A percentile compares a stretch with the other conserved stretches of the same genome.
phyloP scores from a whole-genome alignment of 2,113 vertebrate genomes.

The Sakesphorus luctuosus region DNA sequence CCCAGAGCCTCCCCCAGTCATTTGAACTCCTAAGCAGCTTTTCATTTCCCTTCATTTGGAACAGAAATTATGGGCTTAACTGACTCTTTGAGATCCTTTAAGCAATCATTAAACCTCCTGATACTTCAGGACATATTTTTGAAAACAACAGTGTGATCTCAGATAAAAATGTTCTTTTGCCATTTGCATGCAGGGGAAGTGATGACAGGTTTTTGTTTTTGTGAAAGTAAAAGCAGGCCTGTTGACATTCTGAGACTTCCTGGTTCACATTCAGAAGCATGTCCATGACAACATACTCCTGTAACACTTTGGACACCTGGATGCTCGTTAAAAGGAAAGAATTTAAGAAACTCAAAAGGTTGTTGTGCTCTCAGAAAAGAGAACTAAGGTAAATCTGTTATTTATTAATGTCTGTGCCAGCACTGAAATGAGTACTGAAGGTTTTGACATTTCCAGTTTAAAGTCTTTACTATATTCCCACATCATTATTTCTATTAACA shows the following conservation, averaged over 20 bases:
- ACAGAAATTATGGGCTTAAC: slow-evolving; percentile 12
- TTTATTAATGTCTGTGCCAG: slow-evolving; percentile 6
- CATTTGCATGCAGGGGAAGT: neutral
- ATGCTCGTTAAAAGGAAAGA: neutral
- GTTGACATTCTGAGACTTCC: slow-evolving; percentile 25
- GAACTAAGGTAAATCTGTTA: neutral
- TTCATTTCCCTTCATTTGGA: slow-evolving; percentile 7
- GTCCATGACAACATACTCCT: neutral
- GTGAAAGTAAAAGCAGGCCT: slow-evolving; percentile 7
- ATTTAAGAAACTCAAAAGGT: neutral
- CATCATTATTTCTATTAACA: slow-evolving; percentile 39
- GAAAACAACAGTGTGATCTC: neutral
- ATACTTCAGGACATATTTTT: neutral
- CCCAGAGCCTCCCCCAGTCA: neutral
- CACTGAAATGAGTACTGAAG: slow-evolving; percentile 7
- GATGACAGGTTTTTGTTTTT: slow-evolving; percentile 16
- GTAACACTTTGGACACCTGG: neutral
- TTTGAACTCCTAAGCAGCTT: slow-evolving; percentile 15
- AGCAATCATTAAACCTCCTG: neutral
- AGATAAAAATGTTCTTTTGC: neutral
- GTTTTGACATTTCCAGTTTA: slow-evolving; percentile 9
- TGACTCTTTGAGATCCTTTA: neutral
- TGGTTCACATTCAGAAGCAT: neutral
- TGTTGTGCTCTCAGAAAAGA: neutral
- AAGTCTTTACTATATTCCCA: neutral